These are phyloP conservation scores for Perdix hodgsoniae DNA, from an alignment of 2,797 vertebrate genomes.

Conservation along the genomic window DNA sequence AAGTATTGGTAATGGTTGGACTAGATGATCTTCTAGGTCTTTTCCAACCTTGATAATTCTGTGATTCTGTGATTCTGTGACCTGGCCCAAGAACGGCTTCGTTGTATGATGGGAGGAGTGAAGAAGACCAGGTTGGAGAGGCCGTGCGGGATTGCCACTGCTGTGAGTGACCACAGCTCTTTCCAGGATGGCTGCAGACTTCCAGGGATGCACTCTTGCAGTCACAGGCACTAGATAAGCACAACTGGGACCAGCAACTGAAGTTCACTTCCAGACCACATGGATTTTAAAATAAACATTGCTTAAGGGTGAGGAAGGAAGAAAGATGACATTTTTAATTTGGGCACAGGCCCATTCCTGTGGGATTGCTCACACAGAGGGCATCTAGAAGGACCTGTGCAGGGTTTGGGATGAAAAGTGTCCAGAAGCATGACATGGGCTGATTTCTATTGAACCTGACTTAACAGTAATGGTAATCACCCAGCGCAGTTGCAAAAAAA, in stretches of 20 bases:
- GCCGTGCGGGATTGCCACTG: background rate
- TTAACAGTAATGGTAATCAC: background rate
- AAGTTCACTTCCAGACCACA: background rate
- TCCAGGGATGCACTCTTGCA: background rate
- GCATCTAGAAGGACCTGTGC: background rate
- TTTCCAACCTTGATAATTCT: too few relatives aligned
- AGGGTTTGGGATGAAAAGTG: background rate
- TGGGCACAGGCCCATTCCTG: background rate
- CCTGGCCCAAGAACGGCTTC: background rate
- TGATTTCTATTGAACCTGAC: background rate
- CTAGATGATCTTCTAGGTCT: too few relatives aligned
- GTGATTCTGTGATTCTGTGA: too few relatives aligned
- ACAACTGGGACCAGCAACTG: background rate
- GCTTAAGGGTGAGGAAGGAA: background rate
- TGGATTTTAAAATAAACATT: conserved; percentile 22
- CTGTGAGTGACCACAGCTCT: background rate
- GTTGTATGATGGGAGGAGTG: background rate
- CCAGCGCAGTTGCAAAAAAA: background rate
- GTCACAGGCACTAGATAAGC: background rate
- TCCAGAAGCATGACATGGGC: background rate
- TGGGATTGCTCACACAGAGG: background rate
- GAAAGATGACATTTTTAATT: background rate
- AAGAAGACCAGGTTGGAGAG: background rate
- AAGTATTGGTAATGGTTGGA: too few relatives aligned
- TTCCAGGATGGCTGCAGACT: background rate